These are phyloP conservation scores for Empidonax traillii DNA, from an alignment of 2,113 vertebrate genomes.

Conservation along the genomic window DNA sequence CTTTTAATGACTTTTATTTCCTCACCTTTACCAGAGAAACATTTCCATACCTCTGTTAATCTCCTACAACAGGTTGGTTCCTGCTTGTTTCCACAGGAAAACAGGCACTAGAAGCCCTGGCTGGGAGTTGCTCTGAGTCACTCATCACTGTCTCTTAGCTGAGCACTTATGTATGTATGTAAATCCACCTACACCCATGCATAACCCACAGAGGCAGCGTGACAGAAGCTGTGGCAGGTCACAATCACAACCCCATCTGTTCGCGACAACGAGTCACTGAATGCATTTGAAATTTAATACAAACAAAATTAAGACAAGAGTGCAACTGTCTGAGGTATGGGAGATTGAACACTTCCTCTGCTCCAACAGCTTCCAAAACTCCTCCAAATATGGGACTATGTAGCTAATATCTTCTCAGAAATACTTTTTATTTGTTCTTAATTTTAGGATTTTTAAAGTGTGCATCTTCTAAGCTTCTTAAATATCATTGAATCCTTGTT, in stretches of 20 bases:
- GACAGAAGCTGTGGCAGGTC: slow-evolving; percentile 52
- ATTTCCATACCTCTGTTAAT: background rate
- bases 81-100: background rate
- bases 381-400: background rate
- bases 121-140: background rate
- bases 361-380: background rate
- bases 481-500: background rate
- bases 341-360: background rate
- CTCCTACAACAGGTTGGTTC: background rate
- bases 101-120: background rate
- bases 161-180: slow-evolving; percentile 10
- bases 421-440: background rate
- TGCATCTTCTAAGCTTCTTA: background rate
- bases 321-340: background rate
- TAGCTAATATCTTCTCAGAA: background rate
- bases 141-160: background rate
- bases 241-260: slow-evolving; percentile 51
- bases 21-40: background rate
- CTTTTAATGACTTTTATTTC: background rate
- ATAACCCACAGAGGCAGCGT: background rate
- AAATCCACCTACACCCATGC: slow-evolving; percentile 36
- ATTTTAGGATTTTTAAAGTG: background rate
- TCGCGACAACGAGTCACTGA: background rate
- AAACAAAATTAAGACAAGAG: background rate
- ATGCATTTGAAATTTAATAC: slow-evolving; percentile 17